Evolutionary conservation across 2,888 invertebrate genomes (phyloP), one percentile per base, ranked within the genome.

Genomic region (Timema cristinae): DNA sequence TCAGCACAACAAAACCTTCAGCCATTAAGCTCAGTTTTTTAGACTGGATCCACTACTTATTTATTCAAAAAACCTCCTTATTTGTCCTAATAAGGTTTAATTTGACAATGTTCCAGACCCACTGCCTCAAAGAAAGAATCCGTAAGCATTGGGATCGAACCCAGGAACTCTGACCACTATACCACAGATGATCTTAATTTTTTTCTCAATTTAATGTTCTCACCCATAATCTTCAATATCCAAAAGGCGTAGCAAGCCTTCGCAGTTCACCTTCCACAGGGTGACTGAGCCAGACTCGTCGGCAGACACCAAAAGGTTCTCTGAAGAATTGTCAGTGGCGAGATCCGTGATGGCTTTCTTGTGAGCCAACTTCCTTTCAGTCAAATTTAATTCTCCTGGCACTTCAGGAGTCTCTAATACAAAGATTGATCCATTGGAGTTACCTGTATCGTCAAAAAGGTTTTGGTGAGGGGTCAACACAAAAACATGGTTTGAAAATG

Each of bases 261-360:
- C 47, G n/a, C 63, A 16, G 11, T 59, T 16, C 59, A 78, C 71
- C 13, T 73, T 75, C 76, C 79, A 79, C 7, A 79, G 67, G 9
- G 76, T 74, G 7, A 78, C 75, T 32, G 72, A 73, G 13, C 80
- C 80, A 52, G 77, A 77, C 69, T 79, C 78, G 70, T 80, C 80
- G 49, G 77, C 77, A 7, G 80, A 78, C 10, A 76, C 78, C 47
- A 80, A 66, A 11, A 77, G 50, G 49, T 78, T 75, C 5, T 48
- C 69, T 47, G 13, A n/a, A 15, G 32, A 6, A 61, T 76, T 76
- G 16, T 72, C 71, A 0, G 75, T 69, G 4, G 78, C 75, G 63
- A 79, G 68, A 66, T 79, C 79, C 6, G 76, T 73, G 15, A 79
- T 76, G 0, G 79, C 77, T 50, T 77, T 76, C 5, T 74, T 73